A percentile compares a stretch with the other conserved stretches of the same genome.
These are phyloP conservation scores for Agonopterix arenella DNA, from an alignment of 2,888 invertebrate species.

Conservation along the genomic window DNA sequence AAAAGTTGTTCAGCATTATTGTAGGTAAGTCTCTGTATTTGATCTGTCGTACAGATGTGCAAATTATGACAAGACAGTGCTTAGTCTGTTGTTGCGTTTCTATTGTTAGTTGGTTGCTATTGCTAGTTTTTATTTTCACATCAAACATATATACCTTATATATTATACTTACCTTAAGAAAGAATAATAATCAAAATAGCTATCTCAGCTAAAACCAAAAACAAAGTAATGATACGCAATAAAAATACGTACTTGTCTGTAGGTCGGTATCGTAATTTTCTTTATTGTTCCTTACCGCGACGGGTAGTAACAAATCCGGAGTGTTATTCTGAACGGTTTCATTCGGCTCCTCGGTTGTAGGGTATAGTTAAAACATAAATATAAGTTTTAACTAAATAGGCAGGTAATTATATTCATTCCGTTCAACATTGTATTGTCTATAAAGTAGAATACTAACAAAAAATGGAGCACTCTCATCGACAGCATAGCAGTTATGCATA, in stretches of 20 bases:
- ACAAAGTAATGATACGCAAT: constrained; percentile 13
- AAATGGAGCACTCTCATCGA: background rate
- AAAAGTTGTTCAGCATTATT: too few relatives aligned
- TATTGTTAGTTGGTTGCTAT: too few relatives aligned
- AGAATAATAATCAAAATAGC: too few relatives aligned
- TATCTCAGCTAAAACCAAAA: too few relatives aligned
- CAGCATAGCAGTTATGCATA: background rate
- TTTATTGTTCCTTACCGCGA: constrained; percentile 55
- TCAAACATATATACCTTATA: too few relatives aligned
- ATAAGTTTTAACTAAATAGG: background rate
- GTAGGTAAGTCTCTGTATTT: too few relatives aligned
- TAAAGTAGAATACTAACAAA: background rate
- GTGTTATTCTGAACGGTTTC: constrained; percentile 30
- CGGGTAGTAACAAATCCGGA: constrained; percentile 41
- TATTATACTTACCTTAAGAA: too few relatives aligned
- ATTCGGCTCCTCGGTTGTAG: background rate
- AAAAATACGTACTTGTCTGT: constrained; percentile 34
- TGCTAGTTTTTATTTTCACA: too few relatives aligned
- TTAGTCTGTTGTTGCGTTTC: too few relatives aligned
- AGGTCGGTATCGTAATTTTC: constrained; percentile 51
- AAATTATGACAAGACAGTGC: too few relatives aligned
- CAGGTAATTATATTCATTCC: background rate
- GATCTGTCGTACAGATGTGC: too few relatives aligned
- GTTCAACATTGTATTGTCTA: background rate
- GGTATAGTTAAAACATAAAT: background rate